Evolutionary conservation across 37 sponge, comb jelly and placozoan genomes (phyloP), one percentile per base, ranked within the genome.

Genomic region (Geodia barretti): DNA sequence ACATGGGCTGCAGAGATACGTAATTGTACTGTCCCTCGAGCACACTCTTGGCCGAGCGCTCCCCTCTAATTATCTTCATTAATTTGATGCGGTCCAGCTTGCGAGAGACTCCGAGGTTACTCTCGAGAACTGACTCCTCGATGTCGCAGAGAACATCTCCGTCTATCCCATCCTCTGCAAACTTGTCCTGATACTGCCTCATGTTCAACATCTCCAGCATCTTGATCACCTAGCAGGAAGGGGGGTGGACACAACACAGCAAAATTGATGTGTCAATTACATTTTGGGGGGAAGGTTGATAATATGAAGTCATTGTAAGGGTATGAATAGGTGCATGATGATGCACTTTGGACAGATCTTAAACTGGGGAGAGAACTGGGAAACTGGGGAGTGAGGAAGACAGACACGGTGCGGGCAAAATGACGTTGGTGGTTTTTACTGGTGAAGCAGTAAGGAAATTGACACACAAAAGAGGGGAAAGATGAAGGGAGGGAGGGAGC

Each of bases 11-110:
- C 54, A 68, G 31, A 3, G 30, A 20, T 1, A 68, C 68, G 4
- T 68, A 68, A 23, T 23, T 26, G 31, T 68, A 28, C 20, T 68
- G 34, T 25, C 76, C 76, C 62, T 75, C 76, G 11, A 75, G 60
- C 8, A 75, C 33, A 7, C 35, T 0, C 60, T 28, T 5, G 7
- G 73, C 82, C 38, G 74, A 73, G 39, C 72, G 26, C 25, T 62
- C 20, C 24, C 82, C 82, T 26, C 61, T 60, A 26, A 83, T 83
- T 25, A 83, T 42, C 76, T 75, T 83, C 84, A 83, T 83, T 5
- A 83, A 68, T 31, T 70, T 75, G 41, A 83, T 28, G 1, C 76
- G 23, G 68, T 83, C 71, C 68, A 83, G 59, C 25, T 64, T 58
- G 23, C 36, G 42, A n/a, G 35, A 28, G n/a, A 83, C 35, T 23